Base-by-base conservation (phyloP, 2,888 invertebrate species). In the Dasypogon diadema region DNA sequence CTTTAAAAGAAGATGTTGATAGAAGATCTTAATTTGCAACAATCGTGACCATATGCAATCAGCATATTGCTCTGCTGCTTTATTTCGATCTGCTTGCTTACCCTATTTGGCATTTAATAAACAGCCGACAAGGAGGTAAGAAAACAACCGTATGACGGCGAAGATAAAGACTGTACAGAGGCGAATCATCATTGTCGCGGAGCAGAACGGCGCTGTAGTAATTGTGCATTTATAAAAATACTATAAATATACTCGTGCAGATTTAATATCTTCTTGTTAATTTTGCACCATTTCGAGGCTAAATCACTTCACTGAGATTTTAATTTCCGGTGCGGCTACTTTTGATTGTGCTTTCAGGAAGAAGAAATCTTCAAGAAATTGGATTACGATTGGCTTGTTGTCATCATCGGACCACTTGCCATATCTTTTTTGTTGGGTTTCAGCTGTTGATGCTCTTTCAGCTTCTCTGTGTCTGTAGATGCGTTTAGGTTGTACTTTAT, bases 101-200 rank as follows among this genome's bases (percentile, higher is more conserved):
- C 58, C 58, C 58, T 24, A 34, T 58, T 58, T 58, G 58, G 58
- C 58, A 58, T 58, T 58, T 16, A n/a, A n/a, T n/a, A 58, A 30
- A 58, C 58, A 16, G 16, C 12, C 56, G 56, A 26, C 26, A 16
- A 58, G 30, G 30, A 58, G 58, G 30, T 58, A 30, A 30, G 14
- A 6, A 26, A 30, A 22, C 4, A 16, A 2, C 30, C 6, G 26
- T 14, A 24, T 30, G 30, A 26, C 16, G 30, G 16, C 8, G 34
- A 16, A 55, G 21, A 34, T 30, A 30, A 5, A 8, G 58, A 58
- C 58, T 6, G 30, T 8, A 8, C 30, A 34, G n/a, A 24, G 30
- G 2, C 30, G 12, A 26, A 2, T 58, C 56, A 58, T 24, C 58
- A 24, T 58, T n/a, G n/a, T n/a, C n/a, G n/a, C n/a, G n/a, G n/a